A percentile compares a stretch with the other conserved stretches of the same genome.
phyloP scores from a whole-genome alignment of 2,888 invertebrate species.

The Cheiracanthium punctorium region DNA sequence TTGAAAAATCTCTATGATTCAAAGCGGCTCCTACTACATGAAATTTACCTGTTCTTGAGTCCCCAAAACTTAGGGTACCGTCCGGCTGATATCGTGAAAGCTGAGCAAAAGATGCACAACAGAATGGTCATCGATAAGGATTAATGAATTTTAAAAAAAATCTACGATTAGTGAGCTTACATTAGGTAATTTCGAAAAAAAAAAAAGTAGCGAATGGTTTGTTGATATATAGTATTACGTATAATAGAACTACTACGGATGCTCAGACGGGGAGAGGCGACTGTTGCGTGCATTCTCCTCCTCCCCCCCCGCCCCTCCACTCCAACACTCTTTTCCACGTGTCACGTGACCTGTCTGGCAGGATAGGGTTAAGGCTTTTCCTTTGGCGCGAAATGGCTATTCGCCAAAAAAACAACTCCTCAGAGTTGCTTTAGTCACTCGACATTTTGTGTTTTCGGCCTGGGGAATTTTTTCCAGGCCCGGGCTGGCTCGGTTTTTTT shows the following conservation, averaged over 20 bases:
- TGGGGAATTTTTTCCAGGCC: slow-evolving; percentile 37
- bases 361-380: slow-evolving; percentile 69
- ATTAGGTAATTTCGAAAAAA: too few species aligned
- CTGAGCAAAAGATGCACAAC: too few species aligned
- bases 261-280: slow-evolving; percentile 57
- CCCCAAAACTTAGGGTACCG: too few species aligned
- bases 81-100: too few species aligned
- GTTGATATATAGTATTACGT: slow-evolving; percentile 59
- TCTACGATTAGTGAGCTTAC: too few species aligned
- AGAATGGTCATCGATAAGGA: too few species aligned
- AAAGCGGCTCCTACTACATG: too few species aligned
- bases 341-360: slow-evolving; percentile 70
- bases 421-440: slow-evolving; percentile 37
- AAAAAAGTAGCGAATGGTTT: too few species aligned
- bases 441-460: slow-evolving; percentile 14
- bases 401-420: slow-evolving; percentile 62
- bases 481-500: slow-evolving; percentile 24
- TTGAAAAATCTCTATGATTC: too few species aligned
- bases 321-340: slow-evolving; percentile 6
- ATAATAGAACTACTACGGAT: slow-evolving; percentile 58
- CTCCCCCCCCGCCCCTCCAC: too few species aligned
- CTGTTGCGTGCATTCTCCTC: slow-evolving; percentile 30
- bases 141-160: too few species aligned
- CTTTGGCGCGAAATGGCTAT: slow-evolving; percentile 65
- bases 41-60: too few species aligned